phyloP scores from a whole-genome alignment of 1,140 invertebrate genomes.

The Frieseomelitta varia region DNA sequence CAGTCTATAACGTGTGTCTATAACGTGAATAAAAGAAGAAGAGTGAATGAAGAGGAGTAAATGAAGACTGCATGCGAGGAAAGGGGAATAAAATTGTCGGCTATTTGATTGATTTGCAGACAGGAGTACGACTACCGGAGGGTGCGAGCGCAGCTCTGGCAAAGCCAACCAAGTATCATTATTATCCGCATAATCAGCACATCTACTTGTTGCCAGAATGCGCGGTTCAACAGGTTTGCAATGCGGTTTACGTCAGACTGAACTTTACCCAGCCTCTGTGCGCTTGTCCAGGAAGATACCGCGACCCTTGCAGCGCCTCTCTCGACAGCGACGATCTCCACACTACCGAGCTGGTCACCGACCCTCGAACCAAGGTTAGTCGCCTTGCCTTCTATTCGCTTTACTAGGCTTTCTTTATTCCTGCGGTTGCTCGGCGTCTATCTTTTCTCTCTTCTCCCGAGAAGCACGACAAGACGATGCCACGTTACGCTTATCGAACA shows the following conservation, averaged over 20 bases:
- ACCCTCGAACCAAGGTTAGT: conserved; percentile 90
- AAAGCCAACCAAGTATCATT: conserved; percentile 95
- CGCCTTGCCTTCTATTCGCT: conserved; percentile 7
- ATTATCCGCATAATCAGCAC: conserved; percentile 96
- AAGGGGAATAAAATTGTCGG: neutral
- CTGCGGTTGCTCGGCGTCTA: too few species aligned
- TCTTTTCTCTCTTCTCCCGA: neutral
- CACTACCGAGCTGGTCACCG: conserved; percentile 93
- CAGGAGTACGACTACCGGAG: conserved; percentile 86
- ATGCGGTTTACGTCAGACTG: conserved; percentile 94
- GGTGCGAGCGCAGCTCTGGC: conserved; percentile 86
- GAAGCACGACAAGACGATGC: too few species aligned
- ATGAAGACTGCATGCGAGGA: neutral
- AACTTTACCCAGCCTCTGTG: conserved; percentile 96
- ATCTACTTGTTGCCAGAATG: conserved; percentile 95
- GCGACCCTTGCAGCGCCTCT: conserved; percentile 94
- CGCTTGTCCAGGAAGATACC: conserved; percentile 91
- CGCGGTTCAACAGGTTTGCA: conserved; percentile 96
- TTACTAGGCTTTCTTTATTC: neutral
- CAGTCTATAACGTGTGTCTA: neutral
- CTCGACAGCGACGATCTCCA: conserved; percentile 94
- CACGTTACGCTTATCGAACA: conserved; percentile 2
- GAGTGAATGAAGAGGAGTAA: rapidly evolving
- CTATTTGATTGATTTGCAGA: conserved; percentile 84
- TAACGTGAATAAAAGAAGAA: neutral